Percentiles rank a stretch among this genome's conserved stretches.
phyloP scores from a whole-genome alignment of 2,797 vertebrate species.

The Sebastiscus albofasciatus region DNA sequence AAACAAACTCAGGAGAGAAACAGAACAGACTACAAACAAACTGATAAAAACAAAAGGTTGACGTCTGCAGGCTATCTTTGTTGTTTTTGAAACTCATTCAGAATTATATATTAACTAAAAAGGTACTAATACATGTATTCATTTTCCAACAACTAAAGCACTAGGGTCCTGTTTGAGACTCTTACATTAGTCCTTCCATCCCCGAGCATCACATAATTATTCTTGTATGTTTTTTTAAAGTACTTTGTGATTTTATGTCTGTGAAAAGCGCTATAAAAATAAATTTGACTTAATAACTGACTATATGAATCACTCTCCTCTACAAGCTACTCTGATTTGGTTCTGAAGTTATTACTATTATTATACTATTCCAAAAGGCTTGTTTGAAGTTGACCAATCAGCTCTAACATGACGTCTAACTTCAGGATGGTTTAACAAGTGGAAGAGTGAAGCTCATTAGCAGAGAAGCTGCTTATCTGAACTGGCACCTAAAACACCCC shows the following conservation, averaged over 20 bases:
- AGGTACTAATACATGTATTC: neutral
- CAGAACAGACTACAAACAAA: no score
- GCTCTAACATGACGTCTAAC: neutral
- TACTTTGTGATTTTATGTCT: no score
- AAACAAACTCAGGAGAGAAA: no score
- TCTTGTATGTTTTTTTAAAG: no score
- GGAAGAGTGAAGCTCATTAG: constrained; percentile 18
- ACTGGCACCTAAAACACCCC: neutral
- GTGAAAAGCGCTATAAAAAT: no score
- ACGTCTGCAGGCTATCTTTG: neutral
- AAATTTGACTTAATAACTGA: neutral
- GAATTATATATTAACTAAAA: neutral
- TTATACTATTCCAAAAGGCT: neutral
- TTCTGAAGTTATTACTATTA: neutral
- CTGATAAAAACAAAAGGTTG: no score
- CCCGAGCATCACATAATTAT: no score
- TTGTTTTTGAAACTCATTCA: neutral
- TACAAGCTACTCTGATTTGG: neutral
- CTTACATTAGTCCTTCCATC: neutral
- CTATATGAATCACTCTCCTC: neutral
- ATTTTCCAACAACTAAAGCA: neutral
- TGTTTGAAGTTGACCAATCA: constrained; percentile 30
- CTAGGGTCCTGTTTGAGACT: neutral
- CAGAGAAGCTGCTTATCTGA: constrained; percentile 19
- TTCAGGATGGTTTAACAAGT: constrained; percentile 2